These are phyloP conservation scores for Dinocampus coccinellae DNA, from an alignment of 2,888 invertebrate species.

Conservation along the genomic window DNA sequence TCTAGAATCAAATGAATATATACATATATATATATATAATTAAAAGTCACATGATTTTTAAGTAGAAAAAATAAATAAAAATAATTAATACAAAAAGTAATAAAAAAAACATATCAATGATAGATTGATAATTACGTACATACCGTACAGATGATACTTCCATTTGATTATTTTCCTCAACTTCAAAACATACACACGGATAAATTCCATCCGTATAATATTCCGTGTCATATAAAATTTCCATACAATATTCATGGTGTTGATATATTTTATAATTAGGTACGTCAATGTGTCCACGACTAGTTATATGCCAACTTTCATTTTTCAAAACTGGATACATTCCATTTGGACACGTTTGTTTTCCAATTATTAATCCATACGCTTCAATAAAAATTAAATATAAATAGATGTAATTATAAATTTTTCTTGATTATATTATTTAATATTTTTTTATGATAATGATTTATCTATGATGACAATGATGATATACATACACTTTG, in stretches of 20 bases:
- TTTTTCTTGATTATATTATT: neutral
- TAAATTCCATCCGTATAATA: slow-evolving; percentile 33
- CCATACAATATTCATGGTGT: slow-evolving; percentile 61
- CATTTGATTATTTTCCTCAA: slow-evolving; percentile 37
- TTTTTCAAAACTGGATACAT: slow-evolving; percentile 47
- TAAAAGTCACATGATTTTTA: neutral
- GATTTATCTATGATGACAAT: neutral
- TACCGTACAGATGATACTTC: slow-evolving; percentile 37
- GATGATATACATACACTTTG: slow-evolving; percentile 15
- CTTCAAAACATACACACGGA: slow-evolving; percentile 59
- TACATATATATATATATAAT: neutral
- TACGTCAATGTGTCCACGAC: slow-evolving; percentile 52
- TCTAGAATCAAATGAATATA: slow-evolving; percentile 42
- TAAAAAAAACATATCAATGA: too few relatives aligned
- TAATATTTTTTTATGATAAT: neutral
- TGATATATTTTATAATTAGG: slow-evolving; percentile 38
- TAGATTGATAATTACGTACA: neutral
- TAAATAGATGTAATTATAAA: neutral
- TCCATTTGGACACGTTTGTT: slow-evolving; percentile 45
- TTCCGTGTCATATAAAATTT: slow-evolving; percentile 48
- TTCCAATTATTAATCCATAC: slow-evolving; percentile 56
- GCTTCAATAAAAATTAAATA: slow-evolving; percentile 48
- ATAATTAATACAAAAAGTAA: too few relatives aligned
- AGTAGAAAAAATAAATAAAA: too few relatives aligned
- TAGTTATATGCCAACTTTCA: slow-evolving; percentile 54